Evolutionary conservation across 2,888 invertebrate genomes (phyloP), one percentile per base, ranked within the genome.

Genomic region (Eupithecia abbreviata): DNA sequence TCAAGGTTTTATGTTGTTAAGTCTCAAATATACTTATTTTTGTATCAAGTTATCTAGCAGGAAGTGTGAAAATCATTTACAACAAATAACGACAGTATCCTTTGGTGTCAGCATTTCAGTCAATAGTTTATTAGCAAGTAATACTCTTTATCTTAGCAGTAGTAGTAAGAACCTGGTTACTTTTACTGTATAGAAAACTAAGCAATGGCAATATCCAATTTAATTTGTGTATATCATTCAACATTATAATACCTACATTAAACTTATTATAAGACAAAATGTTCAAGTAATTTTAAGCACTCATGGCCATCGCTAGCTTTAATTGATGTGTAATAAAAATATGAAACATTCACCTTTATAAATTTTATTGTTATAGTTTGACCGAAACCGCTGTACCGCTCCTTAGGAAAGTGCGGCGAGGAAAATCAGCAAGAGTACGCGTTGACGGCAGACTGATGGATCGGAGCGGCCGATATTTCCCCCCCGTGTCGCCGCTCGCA

Each of bases 261-360:
- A 15, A 45, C n/a, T n/a, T 68, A 69, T 43, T 13, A 58, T 78
- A 74, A 75, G 76, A 66, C 72, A 73, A 77, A 77, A 77, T 77
- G 79, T 77, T 79, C 75, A 79, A 80, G 68, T 80, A 78, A 72
- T 79, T 80, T 66, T 82, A 81, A 81, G 84, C 86, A 86, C 84
- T 87, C 86, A 90, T 86, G 88, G 92, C 92, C 92, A 92, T 92
- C 86, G 85, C 88, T 90, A 92, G 91, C 90, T 92, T 92, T 93
- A 92, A 92, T 87, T 75, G 77, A 81, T 74, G 73, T 82, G 74
- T 79, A 75, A 80, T 67, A 77, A 77, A 67, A 65, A 73, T 68
- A 69, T 70, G 55, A 43, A 73, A 72, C 43, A 67, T 66, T 67
- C 18, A 75, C 49, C 66, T 66, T 47, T 42, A 65, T 65, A 10